These are phyloP conservation scores for Embidobia sp. DNA, from an alignment of 2,888 invertebrate genomes.

Conservation along the genomic window DNA sequence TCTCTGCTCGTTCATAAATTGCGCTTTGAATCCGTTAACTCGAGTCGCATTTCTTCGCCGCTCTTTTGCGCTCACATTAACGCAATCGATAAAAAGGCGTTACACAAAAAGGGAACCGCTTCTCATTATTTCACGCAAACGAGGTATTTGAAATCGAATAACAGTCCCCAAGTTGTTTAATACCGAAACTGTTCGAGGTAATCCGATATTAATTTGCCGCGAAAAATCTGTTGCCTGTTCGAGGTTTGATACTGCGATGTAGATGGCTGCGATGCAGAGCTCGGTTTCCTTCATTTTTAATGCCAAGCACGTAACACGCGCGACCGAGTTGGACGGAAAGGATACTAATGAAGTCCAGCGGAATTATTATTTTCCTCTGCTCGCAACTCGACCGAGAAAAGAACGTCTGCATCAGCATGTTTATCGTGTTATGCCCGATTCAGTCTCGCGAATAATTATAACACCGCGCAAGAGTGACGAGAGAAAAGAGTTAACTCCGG, in stretches of 20 bases:
- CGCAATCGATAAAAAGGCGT: neutral
- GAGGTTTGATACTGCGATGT: constrained; percentile 20
- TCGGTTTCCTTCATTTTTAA: constrained; percentile 31
- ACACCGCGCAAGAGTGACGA: constrained; percentile 2
- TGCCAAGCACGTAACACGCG: constrained; percentile 23
- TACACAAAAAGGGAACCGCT: neutral
- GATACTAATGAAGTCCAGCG: constrained; percentile 43
- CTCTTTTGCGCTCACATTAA: neutral
- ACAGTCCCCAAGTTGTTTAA: neutral
- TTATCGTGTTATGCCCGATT: constrained; percentile 15
- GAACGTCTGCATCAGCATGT: no score
- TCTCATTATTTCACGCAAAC: neutral
- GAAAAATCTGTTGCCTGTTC: constrained; percentile 2
- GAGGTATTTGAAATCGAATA: neutral
- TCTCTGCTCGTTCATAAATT: constrained; percentile 36
- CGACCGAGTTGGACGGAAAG: constrained; percentile 24
- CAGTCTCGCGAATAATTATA: constrained; percentile 18
- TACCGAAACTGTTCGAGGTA: neutral
- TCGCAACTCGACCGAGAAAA: constrained; percentile 13
- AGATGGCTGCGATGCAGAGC: constrained; percentile 8
- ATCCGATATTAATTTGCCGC: constrained; percentile 19
- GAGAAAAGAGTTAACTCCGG: constrained; percentile 21
- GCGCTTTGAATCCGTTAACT: constrained; percentile 26
- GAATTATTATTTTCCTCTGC: constrained; percentile 32
- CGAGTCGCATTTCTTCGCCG: constrained; percentile 1